phyloP scores from a whole-genome alignment of 2,888 invertebrate genomes.

The Tenthredo amoena region DNA sequence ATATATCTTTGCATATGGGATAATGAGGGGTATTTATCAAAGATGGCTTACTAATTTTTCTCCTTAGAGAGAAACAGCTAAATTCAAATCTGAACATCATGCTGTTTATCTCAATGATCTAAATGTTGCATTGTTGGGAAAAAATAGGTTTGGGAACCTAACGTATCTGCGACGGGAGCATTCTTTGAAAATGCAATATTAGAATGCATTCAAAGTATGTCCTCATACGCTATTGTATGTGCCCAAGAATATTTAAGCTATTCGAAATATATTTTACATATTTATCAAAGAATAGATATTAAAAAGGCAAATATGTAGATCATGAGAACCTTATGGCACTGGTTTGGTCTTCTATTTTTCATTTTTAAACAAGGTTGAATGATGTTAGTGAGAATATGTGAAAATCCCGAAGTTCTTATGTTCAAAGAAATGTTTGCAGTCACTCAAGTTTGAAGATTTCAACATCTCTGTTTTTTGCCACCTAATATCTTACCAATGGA shows the following conservation, averaged over 20 bases:
- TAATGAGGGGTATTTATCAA: neutral
- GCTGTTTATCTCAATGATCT: neutral
- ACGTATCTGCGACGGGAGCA: neutral
- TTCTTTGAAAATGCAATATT: neutral
- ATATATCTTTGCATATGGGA: neutral
- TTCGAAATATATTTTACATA: neutral
- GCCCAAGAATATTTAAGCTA: slow-evolving; percentile 5
- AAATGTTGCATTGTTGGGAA: neutral
- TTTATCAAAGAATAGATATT: neutral
- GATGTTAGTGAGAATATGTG: neutral
- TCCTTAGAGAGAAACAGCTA: neutral
- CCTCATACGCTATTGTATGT: neutral
- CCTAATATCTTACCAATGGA: neutral
- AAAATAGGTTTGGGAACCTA: neutral
- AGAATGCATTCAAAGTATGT: neutral
- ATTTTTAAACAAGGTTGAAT: neutral
- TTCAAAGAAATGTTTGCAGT: neutral
- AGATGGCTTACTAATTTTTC: neutral
- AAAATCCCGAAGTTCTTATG: neutral
- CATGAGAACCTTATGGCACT: neutral
- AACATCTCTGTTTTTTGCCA: neutral
- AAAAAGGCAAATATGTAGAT: neutral
- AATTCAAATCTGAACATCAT: neutral
- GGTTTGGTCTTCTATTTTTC: neutral
- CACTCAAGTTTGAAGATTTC: neutral